These are phyloP conservation scores for Pelobates cultripes DNA, from an alignment of 2,797 vertebrate species.

Conservation along the genomic window DNA sequence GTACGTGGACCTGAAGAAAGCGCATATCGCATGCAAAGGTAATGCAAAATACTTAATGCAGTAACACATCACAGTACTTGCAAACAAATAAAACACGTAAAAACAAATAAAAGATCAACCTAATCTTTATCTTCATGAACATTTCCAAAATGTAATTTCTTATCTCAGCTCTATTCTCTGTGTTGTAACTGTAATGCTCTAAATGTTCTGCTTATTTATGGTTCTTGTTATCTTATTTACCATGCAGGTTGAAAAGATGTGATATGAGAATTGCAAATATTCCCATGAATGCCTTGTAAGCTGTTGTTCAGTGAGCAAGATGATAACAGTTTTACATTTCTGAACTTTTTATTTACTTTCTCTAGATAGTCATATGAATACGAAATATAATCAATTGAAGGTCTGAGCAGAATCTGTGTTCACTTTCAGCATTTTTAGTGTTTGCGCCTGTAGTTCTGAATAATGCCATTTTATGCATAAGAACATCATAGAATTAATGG, in stretches of 20 bases:
- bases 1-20: too few species aligned
- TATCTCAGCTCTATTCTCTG: neutral
- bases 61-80: too few species aligned
- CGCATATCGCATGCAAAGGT: too few species aligned
- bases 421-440: neutral
- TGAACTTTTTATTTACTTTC: slow-evolving; percentile 7
- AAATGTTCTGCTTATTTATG: neutral
- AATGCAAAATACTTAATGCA: too few species aligned
- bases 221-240: neutral
- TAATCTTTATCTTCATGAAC: neutral
- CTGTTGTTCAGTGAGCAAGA: neutral
- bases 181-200: neutral
- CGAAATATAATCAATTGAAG: neutral
- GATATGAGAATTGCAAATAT: neutral
- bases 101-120: neutral
- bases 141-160: neutral
- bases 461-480: too few species aligned
- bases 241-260: neutral
- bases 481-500: too few species aligned
- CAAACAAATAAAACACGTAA: too few species aligned
- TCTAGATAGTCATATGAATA: neutral
- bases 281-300: neutral
- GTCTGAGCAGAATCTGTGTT: neutral
- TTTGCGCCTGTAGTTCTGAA: neutral
- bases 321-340: slow-evolving; percentile 6